A percentile compares a stretch with the other conserved stretches of the same genome.
phyloP scores from a whole-genome alignment of 2,797 vertebrate genomes.

The Heteromormyrus szaboi region DNA sequence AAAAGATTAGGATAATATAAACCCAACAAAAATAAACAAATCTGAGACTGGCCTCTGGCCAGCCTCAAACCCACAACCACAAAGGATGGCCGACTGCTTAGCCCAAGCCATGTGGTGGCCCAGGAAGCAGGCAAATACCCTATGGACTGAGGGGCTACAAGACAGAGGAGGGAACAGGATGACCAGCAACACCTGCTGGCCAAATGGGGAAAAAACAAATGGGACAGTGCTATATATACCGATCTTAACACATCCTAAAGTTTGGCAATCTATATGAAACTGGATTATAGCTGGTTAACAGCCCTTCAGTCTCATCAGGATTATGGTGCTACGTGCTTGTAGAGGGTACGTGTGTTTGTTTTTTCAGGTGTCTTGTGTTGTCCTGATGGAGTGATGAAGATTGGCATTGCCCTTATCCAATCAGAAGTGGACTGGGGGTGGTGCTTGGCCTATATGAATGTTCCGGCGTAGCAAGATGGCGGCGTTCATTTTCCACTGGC shows the following conservation, averaged over 20 bases:
- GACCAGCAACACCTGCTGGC: neutral
- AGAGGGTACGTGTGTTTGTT: too few species aligned
- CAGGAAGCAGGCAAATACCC: neutral
- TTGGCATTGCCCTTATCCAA: too few species aligned
- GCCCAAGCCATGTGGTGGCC: neutral
- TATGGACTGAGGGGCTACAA: neutral
- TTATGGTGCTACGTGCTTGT: neutral
- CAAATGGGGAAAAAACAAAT: neutral
- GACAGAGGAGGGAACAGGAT: neutral
- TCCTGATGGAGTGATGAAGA: too few species aligned
- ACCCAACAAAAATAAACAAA: neutral
- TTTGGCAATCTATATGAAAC: neutral
- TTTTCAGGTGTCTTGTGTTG: too few species aligned
- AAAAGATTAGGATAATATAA: neutral
- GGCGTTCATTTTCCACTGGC: too few species aligned
- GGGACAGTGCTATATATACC: neutral
- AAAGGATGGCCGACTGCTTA: neutral
- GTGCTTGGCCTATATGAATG: too few species aligned
- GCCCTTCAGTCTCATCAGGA: neutral
- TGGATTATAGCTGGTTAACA: neutral
- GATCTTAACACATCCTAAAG: neutral
- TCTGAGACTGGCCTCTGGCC: neutral
- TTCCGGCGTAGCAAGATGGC: too few species aligned
- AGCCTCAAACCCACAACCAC: neutral
- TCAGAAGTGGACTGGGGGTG: too few species aligned